These are phyloP conservation scores for Perodicticus potto DNA, from an alignment of 2,797 vertebrate genomes.

Conservation along the genomic window DNA sequence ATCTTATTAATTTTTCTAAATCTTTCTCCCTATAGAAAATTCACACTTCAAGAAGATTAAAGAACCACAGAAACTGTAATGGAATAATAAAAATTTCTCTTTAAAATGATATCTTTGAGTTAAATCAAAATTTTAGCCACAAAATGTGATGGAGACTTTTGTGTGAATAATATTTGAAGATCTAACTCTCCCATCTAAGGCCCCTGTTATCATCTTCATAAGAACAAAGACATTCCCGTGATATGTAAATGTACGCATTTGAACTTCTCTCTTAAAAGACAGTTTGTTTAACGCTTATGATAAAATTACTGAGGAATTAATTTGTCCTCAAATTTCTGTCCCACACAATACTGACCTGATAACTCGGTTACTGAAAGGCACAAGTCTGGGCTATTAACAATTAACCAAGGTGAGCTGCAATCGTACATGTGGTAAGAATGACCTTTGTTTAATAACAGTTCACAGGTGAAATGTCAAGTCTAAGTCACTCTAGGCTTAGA, in stretches of 20 bases:
- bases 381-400: conserved; percentile 76
- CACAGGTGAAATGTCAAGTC: conserved; percentile 47
- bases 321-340: conserved; percentile 71
- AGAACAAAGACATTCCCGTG: not conserved
- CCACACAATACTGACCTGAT: conserved; percentile 51
- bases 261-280: conserved; percentile 32
- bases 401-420: conserved; percentile 72
- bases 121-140: not conserved
- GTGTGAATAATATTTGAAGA: not conserved
- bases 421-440: conserved; percentile 68
- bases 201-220: not conserved
- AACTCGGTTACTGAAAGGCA: conserved; percentile 54
- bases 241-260: conserved; percentile 22
- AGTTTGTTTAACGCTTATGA: conserved; percentile 40
- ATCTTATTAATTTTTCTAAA: not conserved
- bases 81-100: not conserved
- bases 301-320: conserved; percentile 5
- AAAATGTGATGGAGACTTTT: not conserved
- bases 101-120: not conserved
- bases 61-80: not conserved
- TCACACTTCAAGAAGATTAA: not conserved
- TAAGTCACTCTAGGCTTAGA: not conserved
- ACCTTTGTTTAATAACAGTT: conserved; percentile 78
- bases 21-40: not conserved
- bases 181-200: not conserved